Conservation (phyloP, 1,140 invertebrate species). For the Probaryconus sp. region DNA sequence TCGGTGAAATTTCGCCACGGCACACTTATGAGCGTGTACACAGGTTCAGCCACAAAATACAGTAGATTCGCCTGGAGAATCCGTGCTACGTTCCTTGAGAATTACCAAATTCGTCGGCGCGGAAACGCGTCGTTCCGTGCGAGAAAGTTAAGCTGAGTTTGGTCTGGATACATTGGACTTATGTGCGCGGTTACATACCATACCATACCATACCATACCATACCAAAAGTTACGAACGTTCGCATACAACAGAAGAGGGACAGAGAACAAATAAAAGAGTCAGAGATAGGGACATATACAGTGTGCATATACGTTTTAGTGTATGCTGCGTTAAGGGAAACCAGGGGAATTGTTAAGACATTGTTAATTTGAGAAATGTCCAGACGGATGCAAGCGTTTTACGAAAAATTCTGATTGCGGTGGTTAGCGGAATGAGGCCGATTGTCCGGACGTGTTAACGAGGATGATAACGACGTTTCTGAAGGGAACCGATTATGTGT, state of each 20-base stretch:
- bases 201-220: no score
- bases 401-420: no score
- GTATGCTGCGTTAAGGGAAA: no score
- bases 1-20: constrained; percentile 49
- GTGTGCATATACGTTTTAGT: no score
- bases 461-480: no score
- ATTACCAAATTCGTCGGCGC: constrained; percentile 62
- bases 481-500: no score
- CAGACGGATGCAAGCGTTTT: background rate
- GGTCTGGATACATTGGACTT: constrained; percentile 60
- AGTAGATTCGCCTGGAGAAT: constrained; percentile 52
- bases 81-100: constrained; percentile 58
- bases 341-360: no score
- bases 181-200: constrained; percentile 55
- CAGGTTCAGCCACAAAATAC: constrained; percentile 45
- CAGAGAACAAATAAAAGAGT: constrained; percentile 6
- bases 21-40: constrained; percentile 33
- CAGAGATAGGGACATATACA: constrained; percentile 6
- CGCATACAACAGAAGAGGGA: constrained; percentile 24
- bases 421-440: no score
- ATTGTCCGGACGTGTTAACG: no score
- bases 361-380: background rate
- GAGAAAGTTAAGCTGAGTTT: constrained; percentile 62
- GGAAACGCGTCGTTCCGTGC: constrained; percentile 61
- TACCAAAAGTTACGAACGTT: constrained; percentile 56